A percentile compares a stretch with the other conserved stretches of the same genome.
These are phyloP conservation scores for Camponotus fellah DNA, from an alignment of 2,888 invertebrate genomes.

Conservation along the genomic window DNA sequence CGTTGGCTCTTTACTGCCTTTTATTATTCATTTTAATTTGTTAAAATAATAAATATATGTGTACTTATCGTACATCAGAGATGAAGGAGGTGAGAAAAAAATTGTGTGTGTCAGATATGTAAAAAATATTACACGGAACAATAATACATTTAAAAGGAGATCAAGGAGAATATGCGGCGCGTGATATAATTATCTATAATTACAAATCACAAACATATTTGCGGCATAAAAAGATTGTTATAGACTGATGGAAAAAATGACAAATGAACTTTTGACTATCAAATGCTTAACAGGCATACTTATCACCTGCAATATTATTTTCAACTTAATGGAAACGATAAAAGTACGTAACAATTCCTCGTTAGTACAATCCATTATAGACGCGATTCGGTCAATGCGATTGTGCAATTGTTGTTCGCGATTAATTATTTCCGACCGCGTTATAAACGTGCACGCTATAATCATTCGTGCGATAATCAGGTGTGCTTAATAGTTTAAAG, in stretches of 20 bases:
- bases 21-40: neutral
- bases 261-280: neutral
- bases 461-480: slow-evolving; percentile 30
- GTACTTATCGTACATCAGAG: neutral
- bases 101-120: neutral
- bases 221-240: neutral
- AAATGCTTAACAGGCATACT: slow-evolving; percentile 19
- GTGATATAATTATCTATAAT: slow-evolving; percentile 11
- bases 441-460: slow-evolving; percentile 28
- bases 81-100: neutral
- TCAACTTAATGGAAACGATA: slow-evolving; percentile 49
- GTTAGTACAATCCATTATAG: slow-evolving; percentile 40
- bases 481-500: slow-evolving; percentile 28
- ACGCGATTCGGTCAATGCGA: slow-evolving; percentile 1
- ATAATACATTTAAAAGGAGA: neutral
- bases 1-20: too few species aligned
- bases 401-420: slow-evolving; percentile 27
- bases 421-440: slow-evolving; percentile 46
- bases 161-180: neutral
- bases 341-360: slow-evolving; percentile 48
- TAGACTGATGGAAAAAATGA: slow-evolving; percentile 12
- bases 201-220: slow-evolving; percentile 2
- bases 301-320: slow-evolving; percentile 31
- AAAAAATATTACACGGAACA: neutral
- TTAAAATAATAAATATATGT: neutral